Conservation (phyloP, 2,888 invertebrate species). For the Tipula vernalis region DNA sequence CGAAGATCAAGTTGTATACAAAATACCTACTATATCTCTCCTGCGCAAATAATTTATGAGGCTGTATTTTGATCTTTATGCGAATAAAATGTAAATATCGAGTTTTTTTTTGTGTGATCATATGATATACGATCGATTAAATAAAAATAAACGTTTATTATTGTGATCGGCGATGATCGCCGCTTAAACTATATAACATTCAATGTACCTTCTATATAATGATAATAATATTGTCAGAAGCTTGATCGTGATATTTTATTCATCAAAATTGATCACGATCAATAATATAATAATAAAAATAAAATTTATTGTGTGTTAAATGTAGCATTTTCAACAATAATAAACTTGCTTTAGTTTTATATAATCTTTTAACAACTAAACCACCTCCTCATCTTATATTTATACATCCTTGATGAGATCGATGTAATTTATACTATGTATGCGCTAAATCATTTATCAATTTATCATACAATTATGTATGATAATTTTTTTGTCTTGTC, state of each 20-base stretch:
- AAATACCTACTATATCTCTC: background rate
- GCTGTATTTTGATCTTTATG: background rate
- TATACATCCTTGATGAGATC: background rate
- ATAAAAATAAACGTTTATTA: background rate
- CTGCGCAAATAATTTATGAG: background rate
- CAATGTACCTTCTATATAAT: background rate
- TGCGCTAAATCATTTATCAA: background rate
- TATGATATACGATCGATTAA: background rate
- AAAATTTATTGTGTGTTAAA: background rate
- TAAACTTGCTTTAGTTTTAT: background rate
- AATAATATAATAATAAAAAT: background rate
- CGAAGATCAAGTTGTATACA: background rate
- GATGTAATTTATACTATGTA: background rate
- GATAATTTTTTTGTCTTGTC: background rate
- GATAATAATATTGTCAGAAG: background rate
- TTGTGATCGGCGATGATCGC: background rate
- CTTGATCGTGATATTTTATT: background rate
- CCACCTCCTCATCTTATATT: background rate
- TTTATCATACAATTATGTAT: background rate
- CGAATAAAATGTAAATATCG: background rate
- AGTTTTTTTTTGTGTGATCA: background rate
- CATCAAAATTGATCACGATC: background rate
- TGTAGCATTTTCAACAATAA: background rate
- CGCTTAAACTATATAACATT: background rate
- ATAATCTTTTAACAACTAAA: background rate